Evolutionary conservation across 2,888 invertebrate species (phyloP), one percentile per base, ranked within the genome.

Genomic region (Criorhina ranunculi): DNA sequence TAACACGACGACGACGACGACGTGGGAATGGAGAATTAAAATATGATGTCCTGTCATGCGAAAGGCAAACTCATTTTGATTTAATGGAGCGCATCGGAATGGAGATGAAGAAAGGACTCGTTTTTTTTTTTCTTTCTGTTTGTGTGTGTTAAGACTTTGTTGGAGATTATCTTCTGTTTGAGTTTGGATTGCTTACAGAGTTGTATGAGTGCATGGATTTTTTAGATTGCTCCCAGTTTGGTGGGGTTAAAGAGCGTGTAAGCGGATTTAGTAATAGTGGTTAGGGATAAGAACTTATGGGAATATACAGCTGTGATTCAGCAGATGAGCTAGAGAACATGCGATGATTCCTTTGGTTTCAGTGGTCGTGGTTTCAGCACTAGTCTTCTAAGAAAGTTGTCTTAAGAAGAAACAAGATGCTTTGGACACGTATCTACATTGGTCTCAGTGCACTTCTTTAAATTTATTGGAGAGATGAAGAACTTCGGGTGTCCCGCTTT

Each of bases 31-130:
- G 29, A 8, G 9, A 8, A 11, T 6, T 55, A 31, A 19, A 11
- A 40, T 53, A 51, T 49, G 59, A 37, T 49, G 33, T 67, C 42
- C 29, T 49, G 33, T 64, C 57, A 62, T 19, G 64, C 53, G 42
- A 81, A 62, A 69, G 35, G 55, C 17, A 70, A 70, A 82, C 70
- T 70, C 51, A 82, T 76, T 81, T 76, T 70, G 70, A 72, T 70
- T 77, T 70, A 77, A 77, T 66, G 53, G 57, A 60, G 77, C 42
- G 59, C 51, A 64, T 31, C 24, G 8, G 15, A 60, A 37, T 17
- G 69, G 60, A 69, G 66, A 64, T 55, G 53, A 40, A 69, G 33
- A 19, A 40, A 24, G 40, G 17, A 49, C 12, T 0, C 31, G 11
- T 9, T 55, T 29, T 44, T 51, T 29, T 51, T 29, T 33, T 0